Conservation (phyloP, 1,140 invertebrate genomes). For the Drosophila neocordata region DNA sequence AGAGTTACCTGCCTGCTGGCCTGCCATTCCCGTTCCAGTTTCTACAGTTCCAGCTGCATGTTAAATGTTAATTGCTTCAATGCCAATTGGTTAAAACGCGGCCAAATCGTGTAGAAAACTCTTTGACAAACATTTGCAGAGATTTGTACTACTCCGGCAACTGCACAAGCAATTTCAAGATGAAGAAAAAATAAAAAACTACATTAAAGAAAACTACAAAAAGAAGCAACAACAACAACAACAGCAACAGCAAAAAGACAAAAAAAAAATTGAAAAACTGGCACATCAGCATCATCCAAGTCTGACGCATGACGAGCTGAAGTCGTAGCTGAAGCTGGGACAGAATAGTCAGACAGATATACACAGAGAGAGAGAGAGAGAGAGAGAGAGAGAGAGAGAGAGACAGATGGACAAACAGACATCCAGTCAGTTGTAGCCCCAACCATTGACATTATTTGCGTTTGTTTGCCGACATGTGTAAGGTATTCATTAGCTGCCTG, state of each 20-base stretch:
- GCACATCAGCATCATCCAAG: slow-evolving; percentile 42
- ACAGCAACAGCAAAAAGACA: background rate
- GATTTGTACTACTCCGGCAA: slow-evolving; percentile 26
- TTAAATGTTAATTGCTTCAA: slow-evolving; percentile 80
- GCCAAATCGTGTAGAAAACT: slow-evolving; percentile 77
- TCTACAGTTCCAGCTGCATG: slow-evolving; percentile 61
- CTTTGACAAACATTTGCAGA: slow-evolving; percentile 75
- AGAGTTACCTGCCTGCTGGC: slow-evolving; percentile 6
- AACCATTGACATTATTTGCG: slow-evolving; percentile 78
- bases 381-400: background rate
- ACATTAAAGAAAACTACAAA: background rate
- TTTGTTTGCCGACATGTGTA: slow-evolving; percentile 79
- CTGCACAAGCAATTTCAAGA: slow-evolving; percentile 27
- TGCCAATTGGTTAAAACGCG: slow-evolving; percentile 78
- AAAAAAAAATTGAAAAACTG: slow-evolving; percentile 27
- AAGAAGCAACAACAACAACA: background rate
- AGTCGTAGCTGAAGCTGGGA: slow-evolving; percentile 33
- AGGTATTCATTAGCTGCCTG: slow-evolving; percentile 78
- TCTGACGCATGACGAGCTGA: slow-evolving; percentile 56
- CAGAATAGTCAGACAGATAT: slow-evolving; percentile 16
- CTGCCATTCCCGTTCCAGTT: slow-evolving; percentile 23
- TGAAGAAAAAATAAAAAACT: slow-evolving; percentile 28
- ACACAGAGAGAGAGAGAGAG: no score
- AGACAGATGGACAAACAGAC: slow-evolving; percentile 12
- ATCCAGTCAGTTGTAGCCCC: slow-evolving; percentile 37